A percentile compares a stretch with the other conserved stretches of the same genome.
Conservation (phyloP, 2,113 vertebrate genomes). For the Panthera leo region DNA sequence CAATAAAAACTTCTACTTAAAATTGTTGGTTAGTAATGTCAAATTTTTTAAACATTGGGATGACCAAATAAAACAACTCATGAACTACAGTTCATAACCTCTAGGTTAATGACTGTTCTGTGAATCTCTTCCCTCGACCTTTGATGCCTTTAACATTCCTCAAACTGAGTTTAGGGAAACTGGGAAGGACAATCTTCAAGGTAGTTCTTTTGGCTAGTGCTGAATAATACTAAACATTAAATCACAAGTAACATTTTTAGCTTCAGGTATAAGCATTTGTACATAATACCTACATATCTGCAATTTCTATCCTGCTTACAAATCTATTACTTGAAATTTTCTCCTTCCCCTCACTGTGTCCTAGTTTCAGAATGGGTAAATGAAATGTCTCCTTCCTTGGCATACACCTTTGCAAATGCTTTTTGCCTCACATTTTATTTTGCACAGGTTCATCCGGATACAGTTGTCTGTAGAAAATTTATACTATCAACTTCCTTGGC, state of each 20-base stretch:
- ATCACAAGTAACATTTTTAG: not conserved
- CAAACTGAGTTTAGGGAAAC: not conserved
- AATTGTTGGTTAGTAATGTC: not conserved
- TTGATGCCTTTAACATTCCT: not conserved
- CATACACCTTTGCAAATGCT: not conserved
- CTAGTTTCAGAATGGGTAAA: not conserved
- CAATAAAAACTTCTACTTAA: not conserved
- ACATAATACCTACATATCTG: not conserved
- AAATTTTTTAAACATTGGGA: not conserved
- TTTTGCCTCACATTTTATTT: not conserved
- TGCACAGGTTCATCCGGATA: not conserved
- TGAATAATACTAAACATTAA: constrained; percentile 14
- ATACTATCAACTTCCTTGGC: not conserved
- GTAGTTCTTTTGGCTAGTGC: not conserved
- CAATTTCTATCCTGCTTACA: not conserved
- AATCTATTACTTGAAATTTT: not conserved
- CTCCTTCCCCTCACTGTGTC: not conserved
- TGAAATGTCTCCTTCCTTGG: not conserved
- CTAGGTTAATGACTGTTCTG: not conserved
- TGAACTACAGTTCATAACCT: accelerated
- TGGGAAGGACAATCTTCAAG: not conserved
- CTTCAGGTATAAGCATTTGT: not conserved
- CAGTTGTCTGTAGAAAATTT: not conserved
- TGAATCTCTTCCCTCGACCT: not conserved
- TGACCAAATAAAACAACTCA: not conserved